A percentile compares a stretch with the other conserved stretches of the same genome.
These are phyloP conservation scores for Heliangelus exortis DNA, from an alignment of 2,797 vertebrate genomes.

Conservation along the genomic window DNA sequence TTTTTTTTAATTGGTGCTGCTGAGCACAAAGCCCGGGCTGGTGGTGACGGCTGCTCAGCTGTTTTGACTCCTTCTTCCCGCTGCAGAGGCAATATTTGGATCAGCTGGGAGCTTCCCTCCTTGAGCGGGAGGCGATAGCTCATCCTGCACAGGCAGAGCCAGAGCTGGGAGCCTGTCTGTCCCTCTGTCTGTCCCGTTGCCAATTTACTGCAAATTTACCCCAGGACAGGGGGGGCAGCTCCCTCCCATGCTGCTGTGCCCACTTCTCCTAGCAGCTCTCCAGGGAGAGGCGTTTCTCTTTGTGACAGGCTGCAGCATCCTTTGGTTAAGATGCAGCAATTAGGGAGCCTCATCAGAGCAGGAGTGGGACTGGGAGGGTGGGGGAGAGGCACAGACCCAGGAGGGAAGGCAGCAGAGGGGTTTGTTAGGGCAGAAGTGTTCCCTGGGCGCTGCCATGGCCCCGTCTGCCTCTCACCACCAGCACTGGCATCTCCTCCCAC, in stretches of 20 bases:
- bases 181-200: not conserved
- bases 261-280: not conserved
- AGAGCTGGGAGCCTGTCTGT: not conserved
- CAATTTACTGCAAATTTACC: not conserved
- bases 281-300: not conserved
- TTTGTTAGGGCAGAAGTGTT: not conserved
- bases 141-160: not conserved
- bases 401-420: not conserved
- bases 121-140: not conserved
- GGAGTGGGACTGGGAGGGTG: not conserved
- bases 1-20: conserved; percentile 32
- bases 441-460: not conserved
- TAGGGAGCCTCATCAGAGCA: conserved; percentile 32
- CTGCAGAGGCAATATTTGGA: conserved; percentile 43
- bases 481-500: accelerated
- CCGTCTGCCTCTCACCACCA: not conserved
- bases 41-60: conserved; percentile 30
- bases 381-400: not conserved
- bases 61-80: conserved; percentile 51
- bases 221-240: not conserved
- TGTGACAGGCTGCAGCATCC: not conserved
- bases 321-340: not conserved
- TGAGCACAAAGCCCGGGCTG: conserved; percentile 5
- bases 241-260: not conserved
- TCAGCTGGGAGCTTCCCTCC: not conserved